Base-by-base conservation (phyloP, 2,113 vertebrate species). In the Zosterops pallidus region DNA sequence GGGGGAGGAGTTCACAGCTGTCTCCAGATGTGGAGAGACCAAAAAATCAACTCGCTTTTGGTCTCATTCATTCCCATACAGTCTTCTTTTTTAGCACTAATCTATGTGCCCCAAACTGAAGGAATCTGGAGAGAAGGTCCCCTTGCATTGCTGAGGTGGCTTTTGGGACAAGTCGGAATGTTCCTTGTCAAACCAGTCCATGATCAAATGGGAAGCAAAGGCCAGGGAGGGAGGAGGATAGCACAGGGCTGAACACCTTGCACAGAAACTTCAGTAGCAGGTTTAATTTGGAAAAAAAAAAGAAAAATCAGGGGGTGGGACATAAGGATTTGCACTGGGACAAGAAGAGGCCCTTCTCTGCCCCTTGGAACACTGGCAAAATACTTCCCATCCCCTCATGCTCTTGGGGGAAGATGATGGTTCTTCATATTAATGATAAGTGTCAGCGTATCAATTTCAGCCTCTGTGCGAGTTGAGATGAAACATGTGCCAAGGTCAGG, bases 401-500 rank as follows among this genome's bases (percentile, higher is more conserved):
- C 90, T 94, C 88, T n/a, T 53, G 65, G 90, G 90, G 60, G 46
- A 90, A 81, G 76, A 89, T 89, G 95, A 95, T 67, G 88, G 92
- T 65, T 94, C 95, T 93, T 95, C 95, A 79, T 89, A 86, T 86
- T 96, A 96, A 97, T 92, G 95, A 72, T 68, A 65, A 96, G 93
- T 94, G 95, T 95, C 95, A 97, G 95, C 8, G 14, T 94, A 96
- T 97, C 96, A 96, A 96, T 97, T 97, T 83, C 95, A 94, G 93
- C 62, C 85, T 93, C 89, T 94, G 89, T 0, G 11, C 22, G 41
- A 92, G 95, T 71, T 90, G 95, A 96, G 94, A 97, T 96, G 94
- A 96, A 96, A 93, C 94, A 96, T 94, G 94, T 97, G 96, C 94
- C 96, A 97, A 97, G 96, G 96, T 97, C 96, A 97, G 72, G 86